Percentiles rank a stretch among this genome's conserved stretches.
Evolutionary conservation across 2,888 invertebrate species (phyloP).

Genomic region (Deilephila elpenor): DNA sequence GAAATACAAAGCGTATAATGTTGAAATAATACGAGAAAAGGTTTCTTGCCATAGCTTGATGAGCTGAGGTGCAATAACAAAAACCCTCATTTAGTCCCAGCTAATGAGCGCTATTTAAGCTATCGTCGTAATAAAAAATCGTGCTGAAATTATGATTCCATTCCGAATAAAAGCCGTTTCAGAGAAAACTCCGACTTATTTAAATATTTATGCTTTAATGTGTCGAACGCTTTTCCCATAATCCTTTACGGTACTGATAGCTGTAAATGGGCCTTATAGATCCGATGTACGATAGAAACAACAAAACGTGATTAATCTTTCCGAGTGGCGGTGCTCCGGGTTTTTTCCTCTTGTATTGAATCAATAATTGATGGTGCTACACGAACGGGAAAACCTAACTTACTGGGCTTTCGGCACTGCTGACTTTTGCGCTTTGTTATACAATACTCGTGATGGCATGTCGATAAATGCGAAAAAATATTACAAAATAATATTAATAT

Average conservation of each 20-base stretch:
- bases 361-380: constrained; percentile 21
- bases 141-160: neutral
- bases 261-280: neutral
- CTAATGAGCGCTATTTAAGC: constrained; percentile 14
- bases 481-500: neutral
- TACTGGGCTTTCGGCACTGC: constrained; percentile 5
- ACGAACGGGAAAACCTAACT: constrained; percentile 10
- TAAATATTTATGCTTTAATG: neutral
- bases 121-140: neutral
- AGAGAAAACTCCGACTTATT: neutral
- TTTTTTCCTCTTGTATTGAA: constrained; percentile 23
- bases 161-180: neutral
- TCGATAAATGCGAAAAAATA: neutral
- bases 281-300: constrained; percentile 13
- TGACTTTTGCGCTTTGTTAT: neutral
- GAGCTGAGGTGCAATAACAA: constrained; percentile 6
- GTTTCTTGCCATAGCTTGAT: constrained; percentile 13
- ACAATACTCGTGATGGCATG: neutral
- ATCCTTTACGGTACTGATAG: neutral
- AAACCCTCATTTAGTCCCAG: constrained; percentile 18
- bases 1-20: constrained; percentile 11
- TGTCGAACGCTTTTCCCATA: neutral
- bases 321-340: constrained; percentile 13
- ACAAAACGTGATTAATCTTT: constrained; percentile 22
- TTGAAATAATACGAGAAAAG: neutral